Conservation (phyloP, 2,113 vertebrate species). For the Ochotona princeps region DNA sequence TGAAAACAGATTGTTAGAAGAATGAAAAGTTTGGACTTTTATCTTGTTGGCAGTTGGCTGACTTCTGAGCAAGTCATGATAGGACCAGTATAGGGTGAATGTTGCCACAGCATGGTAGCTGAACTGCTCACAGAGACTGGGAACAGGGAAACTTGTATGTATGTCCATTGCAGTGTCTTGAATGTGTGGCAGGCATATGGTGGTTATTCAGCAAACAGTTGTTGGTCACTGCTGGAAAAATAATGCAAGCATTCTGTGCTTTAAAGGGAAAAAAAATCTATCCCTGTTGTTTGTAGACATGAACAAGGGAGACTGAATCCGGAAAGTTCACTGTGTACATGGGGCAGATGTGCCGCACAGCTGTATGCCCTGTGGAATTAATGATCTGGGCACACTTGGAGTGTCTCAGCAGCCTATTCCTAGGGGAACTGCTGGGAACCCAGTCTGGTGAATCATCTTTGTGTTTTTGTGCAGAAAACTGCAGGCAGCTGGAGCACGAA, state of each 20-base stretch:
- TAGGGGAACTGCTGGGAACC: constrained; percentile 64
- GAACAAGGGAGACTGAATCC: background rate
- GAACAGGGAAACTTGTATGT: background rate
- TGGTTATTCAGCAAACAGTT: background rate
- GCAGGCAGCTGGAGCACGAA: constrained; percentile 59
- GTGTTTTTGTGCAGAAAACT: constrained; percentile 54
- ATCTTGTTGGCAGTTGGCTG: background rate
- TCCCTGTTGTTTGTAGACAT: background rate
- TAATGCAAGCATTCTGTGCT: background rate
- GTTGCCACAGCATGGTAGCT: background rate
- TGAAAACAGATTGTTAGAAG: constrained; percentile 30
- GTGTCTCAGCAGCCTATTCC: constrained; percentile 78
- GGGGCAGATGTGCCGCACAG: constrained; percentile 45
- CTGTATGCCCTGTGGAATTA: constrained; percentile 71
- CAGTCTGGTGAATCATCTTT: constrained; percentile 76
- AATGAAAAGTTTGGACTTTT: background rate
- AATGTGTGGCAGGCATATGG: background rate
- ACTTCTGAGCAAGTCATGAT: background rate
- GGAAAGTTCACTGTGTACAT: constrained; percentile 15
- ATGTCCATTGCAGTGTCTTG: background rate
- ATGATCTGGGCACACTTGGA: constrained; percentile 73
- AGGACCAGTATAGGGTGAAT: background rate
- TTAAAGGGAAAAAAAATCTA: background rate
- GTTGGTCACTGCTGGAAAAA: background rate
- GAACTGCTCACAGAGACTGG: background rate